These are phyloP conservation scores for Aix galericulata DNA, from an alignment of 2,113 vertebrate species.

Conservation along the genomic window DNA sequence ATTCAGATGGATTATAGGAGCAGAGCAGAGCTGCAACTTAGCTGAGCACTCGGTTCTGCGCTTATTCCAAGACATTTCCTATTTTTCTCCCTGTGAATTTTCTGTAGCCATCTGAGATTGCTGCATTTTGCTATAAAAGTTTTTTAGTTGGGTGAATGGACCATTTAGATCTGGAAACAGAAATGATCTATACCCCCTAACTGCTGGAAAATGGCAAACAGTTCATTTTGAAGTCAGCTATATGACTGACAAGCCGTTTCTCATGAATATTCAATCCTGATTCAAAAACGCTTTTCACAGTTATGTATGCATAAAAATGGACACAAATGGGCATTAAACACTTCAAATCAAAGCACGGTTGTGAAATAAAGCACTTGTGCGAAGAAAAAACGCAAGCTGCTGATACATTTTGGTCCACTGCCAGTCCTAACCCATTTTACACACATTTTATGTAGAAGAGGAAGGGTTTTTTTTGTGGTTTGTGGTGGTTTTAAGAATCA, in stretches of 20 bases:
- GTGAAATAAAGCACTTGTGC: background rate
- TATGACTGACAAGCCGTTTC: background rate
- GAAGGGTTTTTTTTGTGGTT: background rate
- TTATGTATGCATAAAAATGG: constrained; percentile 14
- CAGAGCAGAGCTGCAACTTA: background rate
- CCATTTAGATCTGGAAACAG: background rate
- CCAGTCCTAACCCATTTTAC: background rate
- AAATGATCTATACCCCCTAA: background rate
- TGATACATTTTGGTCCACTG: background rate
- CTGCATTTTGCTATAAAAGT: background rate
- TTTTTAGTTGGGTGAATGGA: background rate
- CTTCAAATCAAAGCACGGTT: background rate
- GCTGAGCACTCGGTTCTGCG: background rate
- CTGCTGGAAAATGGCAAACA: background rate
- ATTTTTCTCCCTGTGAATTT: background rate
- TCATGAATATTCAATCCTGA: constrained; percentile 7
- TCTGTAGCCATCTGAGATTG: accelerated
- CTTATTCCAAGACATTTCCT: background rate
- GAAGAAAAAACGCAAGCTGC: background rate
- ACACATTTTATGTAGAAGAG: background rate
- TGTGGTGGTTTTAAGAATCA: background rate
- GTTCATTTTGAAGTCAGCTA: background rate
- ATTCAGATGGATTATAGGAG: background rate
- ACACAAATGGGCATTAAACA: constrained; percentile 10
- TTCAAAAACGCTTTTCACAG: constrained; percentile 5